Evolutionary conservation across 2,113 vertebrate species (phyloP), one percentile per base, ranked within the genome.

Genomic region (Sprattus sprattus): DNA sequence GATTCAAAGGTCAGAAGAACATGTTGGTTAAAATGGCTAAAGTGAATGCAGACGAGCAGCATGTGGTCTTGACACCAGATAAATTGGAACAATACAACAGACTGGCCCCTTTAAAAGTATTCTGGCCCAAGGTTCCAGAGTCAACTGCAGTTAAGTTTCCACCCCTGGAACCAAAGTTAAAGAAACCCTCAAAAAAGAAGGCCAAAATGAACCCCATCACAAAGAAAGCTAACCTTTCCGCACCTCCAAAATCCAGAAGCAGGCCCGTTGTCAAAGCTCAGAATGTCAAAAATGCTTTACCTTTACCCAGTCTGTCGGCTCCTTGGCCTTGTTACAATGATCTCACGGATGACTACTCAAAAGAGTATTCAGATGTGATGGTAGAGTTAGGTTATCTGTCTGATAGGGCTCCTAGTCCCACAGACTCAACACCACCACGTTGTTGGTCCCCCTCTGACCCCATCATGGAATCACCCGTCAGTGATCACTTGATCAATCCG

Each of bases 1-100:
- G 98, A 90, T 99, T 99, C 92, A 99, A 98, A 95, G 98, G 98
- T 82, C 96, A 97, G 91, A 99, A 99, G 94, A 99, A 99, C 94
- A 99, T 99, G 98, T 92, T 98, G 93, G 97, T 99, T 87, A 99
- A 98, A 89, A 94, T 99, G 94, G 95, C 96, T 52, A 99, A 97
- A 95, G 93, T 99, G 92, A 97, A 96, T 87, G 94, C 94, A 85
- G 96, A 95, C 89, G 96, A 99, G 91, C 95, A 96, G 90, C 90
- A 93, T 88, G 97, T 99, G 84, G 86, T 95, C 88, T 92, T 99
- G 90, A 99, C 98, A n/a, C 95, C 97, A 82, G 94, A 97, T 84
- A 99, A 97, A 90, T 93, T 99, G 88, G 93, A 96, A 84, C 90
- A 95, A 11, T 99, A 98, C 92, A 94, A 93, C 89, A 97, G 97